Conservation (phyloP, 2,797 vertebrate species). For the Furcifer pardalis region DNA sequence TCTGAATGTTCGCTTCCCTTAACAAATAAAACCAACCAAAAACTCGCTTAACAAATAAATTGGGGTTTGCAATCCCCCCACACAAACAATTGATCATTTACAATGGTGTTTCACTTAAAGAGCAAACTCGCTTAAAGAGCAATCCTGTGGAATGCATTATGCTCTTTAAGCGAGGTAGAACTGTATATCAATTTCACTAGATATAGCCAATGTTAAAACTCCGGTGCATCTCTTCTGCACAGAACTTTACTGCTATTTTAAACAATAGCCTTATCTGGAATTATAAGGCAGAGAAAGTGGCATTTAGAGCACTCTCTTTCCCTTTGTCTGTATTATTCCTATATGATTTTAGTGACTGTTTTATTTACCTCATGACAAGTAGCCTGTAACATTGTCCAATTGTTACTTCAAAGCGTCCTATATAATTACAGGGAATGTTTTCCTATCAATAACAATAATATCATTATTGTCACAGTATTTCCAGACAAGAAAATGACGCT, state of each 20-base stretch:
- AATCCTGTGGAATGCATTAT: too few species aligned
- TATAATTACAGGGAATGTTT: constrained; percentile 36
- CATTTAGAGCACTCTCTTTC: not conserved
- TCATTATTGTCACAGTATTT: constrained; percentile 8
- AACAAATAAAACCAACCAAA: too few species aligned
- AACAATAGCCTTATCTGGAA: constrained; percentile 21
- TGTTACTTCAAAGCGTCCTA: constrained; percentile 20
- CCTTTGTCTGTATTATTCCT: not conserved
- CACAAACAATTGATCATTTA: too few species aligned
- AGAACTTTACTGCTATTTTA: not conserved
- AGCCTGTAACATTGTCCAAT: not conserved
- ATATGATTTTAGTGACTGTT: constrained; percentile 8
- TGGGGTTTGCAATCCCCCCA: too few species aligned
- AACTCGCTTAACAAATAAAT: too few species aligned
- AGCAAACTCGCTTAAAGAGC: too few species aligned
- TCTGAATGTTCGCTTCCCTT: too few species aligned
- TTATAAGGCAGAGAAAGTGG: not conserved
- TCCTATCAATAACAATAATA: constrained; percentile 21
- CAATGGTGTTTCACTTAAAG: too few species aligned
- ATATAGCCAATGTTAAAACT: constrained; percentile 8
- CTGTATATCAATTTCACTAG: not conserved
- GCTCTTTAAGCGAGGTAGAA: too few species aligned
- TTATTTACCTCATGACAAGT: constrained; percentile 33
- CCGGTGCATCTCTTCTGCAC: not conserved
- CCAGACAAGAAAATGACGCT: not conserved